Evolutionary conservation across 2,113 vertebrate species (phyloP).

Genomic region (Odocoileus hemionus): DNA sequence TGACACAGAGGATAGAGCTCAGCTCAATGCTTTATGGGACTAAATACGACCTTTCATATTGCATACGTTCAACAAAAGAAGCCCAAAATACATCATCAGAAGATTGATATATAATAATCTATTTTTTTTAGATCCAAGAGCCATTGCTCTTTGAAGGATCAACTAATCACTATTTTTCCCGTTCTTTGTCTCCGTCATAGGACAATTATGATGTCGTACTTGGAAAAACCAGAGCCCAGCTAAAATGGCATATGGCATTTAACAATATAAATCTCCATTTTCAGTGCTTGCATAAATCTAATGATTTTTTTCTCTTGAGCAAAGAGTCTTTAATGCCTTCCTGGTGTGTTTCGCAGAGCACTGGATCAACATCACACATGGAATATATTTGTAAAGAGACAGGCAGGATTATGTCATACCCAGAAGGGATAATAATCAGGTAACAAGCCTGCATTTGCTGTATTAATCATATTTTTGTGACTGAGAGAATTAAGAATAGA

Average conservation of each 20-base stretch:
- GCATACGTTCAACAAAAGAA: constrained; percentile 34
- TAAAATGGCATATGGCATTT: constrained; percentile 45
- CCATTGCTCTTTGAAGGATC: neutral
- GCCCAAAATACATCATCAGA: neutral
- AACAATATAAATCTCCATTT: constrained; percentile 50
- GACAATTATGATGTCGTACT: neutral
- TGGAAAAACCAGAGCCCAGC: neutral
- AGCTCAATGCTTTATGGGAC: neutral
- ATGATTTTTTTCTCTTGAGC: constrained; percentile 22
- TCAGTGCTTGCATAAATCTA: constrained; percentile 44
- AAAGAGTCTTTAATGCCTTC: constrained; percentile 59
- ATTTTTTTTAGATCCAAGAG: constrained; percentile 13
- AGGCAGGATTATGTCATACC: constrained; percentile 71
- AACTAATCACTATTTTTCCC: neutral
- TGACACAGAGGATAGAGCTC: neutral
- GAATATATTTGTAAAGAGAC: constrained; percentile 72
- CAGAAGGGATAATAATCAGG: constrained; percentile 61
- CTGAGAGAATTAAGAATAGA: constrained; percentile 41
- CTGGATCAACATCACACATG: constrained; percentile 67
- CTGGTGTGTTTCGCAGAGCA: constrained; percentile 52
- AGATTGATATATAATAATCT: neutral
- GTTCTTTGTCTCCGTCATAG: neutral
- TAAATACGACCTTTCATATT: neutral
- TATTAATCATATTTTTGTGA: constrained; percentile 66
- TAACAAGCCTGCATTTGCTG: constrained; percentile 43